Base-by-base conservation (phyloP, 2,888 invertebrate species). In the Ophion ventricosus region DNA sequence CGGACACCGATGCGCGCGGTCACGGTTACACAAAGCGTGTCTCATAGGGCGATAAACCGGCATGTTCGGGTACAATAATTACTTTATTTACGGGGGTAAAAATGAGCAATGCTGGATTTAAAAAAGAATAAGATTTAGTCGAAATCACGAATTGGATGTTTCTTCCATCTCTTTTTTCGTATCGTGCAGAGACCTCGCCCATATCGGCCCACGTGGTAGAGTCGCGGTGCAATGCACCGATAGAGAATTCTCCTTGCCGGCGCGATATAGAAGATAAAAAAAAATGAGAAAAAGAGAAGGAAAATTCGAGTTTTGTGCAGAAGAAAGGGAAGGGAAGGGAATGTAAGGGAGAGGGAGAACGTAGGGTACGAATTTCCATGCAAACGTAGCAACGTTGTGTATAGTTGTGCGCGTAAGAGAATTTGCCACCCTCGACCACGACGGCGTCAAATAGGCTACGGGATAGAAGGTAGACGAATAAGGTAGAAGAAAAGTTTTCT, bases 81-180 rank as follows among this genome's bases (percentile, higher is more conserved):
- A 11, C 35, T 54, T 64, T 64, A 64, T 66, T 23, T 54, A 26
- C 25, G 43, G 43, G 23, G 25, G 35, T 70, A 11, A 14, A 78
- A 82, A 79, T 49, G 17, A 69, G 49, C 70, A 54, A 40, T 25
- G 57, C 29, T n/a, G 66, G 40, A 54, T 61, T 49, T n/a, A 57
- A 59, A 59, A 49, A 61, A 84, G 63, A 43, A 77, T 84, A 61
- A 72, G 57, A 61, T 66, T 72, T 61, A 70, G 49, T 35, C 79
- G 61, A 79, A 61, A 84, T 79, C 76, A 40, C 81, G 66, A 84
- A 84, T 84, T 81, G 81, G 78, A 54, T 79, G 75, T 84, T 84
- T 81, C 75, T 61, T 66, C 57, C 43, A 8, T 61, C 17, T 29
- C 49, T 14, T 7, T 10, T 11, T 11, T 17, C 17, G 7, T n/a